These are phyloP conservation scores for Salpingus planirostris DNA, from an alignment of 2,888 invertebrate genomes.

Conservation along the genomic window DNA sequence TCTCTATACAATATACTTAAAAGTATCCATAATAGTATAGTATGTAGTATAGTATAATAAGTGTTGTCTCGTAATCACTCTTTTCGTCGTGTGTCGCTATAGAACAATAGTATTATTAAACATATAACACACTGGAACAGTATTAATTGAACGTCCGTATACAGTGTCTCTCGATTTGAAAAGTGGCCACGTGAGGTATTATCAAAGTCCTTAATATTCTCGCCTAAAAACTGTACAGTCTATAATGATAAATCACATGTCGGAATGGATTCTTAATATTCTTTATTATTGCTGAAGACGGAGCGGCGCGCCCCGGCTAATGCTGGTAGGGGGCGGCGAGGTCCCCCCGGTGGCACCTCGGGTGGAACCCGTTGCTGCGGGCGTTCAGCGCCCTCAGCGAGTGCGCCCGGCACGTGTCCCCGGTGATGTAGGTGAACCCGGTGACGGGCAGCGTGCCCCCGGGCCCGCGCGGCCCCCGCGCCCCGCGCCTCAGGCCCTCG, in stretches of 20 bases:
- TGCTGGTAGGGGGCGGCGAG: slow-evolving; percentile 29
- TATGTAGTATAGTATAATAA: no score
- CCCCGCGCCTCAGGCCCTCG: slow-evolving; percentile 42
- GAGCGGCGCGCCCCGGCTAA: slow-evolving; percentile 20
- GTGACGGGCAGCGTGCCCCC: slow-evolving; percentile 61
- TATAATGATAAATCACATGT: slow-evolving; percentile 41
- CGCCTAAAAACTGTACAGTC: slow-evolving; percentile 41
- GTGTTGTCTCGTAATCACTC: no score
- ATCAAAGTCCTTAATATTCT: no score
- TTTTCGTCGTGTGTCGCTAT: no score
- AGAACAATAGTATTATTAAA: no score
- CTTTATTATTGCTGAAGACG: slow-evolving; percentile 33
- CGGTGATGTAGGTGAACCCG: slow-evolving; percentile 69
- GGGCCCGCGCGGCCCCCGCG: slow-evolving; percentile 41
- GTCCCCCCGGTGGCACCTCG: slow-evolving; percentile 31
- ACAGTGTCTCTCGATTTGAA: no score
- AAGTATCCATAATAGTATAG: no score
- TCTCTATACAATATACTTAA: slow-evolving; percentile 19
- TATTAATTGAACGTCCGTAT: no score
- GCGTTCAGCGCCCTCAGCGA: slow-evolving; percentile 37
- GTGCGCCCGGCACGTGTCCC: slow-evolving; percentile 52
- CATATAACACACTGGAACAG: no score
- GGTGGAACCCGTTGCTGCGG: slow-evolving; percentile 29
- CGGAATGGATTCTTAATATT: slow-evolving; percentile 46
- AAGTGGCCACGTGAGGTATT: no score